Evolutionary conservation across 2,113 vertebrate genomes (phyloP), one percentile per base, ranked within the genome.

Genomic region (Toxotes chatareus): DNA sequence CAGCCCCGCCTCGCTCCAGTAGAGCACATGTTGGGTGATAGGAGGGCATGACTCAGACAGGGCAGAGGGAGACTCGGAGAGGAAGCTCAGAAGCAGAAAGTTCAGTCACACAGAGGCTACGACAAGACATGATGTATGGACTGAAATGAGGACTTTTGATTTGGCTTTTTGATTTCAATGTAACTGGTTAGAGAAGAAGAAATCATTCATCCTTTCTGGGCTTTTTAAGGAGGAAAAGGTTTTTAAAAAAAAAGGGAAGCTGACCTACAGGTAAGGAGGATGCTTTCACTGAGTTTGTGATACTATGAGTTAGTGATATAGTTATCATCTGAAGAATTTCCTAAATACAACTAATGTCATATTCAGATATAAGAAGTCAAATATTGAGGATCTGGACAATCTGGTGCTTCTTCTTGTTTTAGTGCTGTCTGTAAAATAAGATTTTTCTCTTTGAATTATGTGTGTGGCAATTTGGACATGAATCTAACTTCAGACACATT

Each of bases 21-120:
- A 60, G 19, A 89, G 82, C 90, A 73, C 83, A 85, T 79, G 87
- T 73, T 76, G 68, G 76, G 62, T 83, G 81, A 93, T 78, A 77
- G 79, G 84, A 87, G 80, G 80, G 57, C 47, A 44, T 85, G 88
- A 88, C 84, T 87, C 89, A 80, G 75, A 86, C 53, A 73, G 36
- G 69, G 56, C 59, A 17, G 27, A 27, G 53, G 51, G 36, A 72
- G 64, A 79, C 68, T 71, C 31, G 79, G 38, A 75, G 73, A 47
- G 51, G 74, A 69, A 70, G 67, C 47, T 1, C 73, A 56, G 47
- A 53, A 57, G 62, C 40, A 76, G 73, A 55, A 53, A 10, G 69
- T 62, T 70, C 64, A 53, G 63, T 44, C 46, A 44, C 27, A 47
- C 17, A 70, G 59, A 53, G 36, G 44, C 38, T 11, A 3, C 38